Conservation (phyloP, 1,140 invertebrate genomes). For the Megalopta genalis region DNA sequence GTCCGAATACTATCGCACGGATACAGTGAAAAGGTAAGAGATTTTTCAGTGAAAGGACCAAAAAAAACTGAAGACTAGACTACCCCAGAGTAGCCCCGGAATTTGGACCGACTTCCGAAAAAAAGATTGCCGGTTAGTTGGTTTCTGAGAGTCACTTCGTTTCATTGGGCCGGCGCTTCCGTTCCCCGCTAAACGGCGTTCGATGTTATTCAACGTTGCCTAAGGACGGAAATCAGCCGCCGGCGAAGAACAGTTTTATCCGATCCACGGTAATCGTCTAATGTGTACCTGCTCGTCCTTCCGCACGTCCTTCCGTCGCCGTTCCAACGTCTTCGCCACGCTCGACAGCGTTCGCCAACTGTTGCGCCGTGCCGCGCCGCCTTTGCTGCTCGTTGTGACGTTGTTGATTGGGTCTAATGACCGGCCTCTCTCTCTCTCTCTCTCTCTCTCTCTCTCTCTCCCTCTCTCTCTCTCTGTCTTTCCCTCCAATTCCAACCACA, state of each 20-base stretch:
- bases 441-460: background rate
- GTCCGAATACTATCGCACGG: too few relatives aligned
- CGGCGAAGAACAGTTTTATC: slow-evolving; percentile 46
- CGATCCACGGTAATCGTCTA: slow-evolving; percentile 58
- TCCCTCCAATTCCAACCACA: background rate
- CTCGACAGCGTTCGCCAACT: slow-evolving; percentile 66
- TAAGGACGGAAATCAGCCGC: slow-evolving; percentile 38
- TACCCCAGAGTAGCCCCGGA: too few relatives aligned
- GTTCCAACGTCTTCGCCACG: slow-evolving; percentile 70
- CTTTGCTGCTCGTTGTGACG: slow-evolving; percentile 15
- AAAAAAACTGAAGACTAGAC: too few relatives aligned
- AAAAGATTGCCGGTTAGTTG: background rate
- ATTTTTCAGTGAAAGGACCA: too few relatives aligned
- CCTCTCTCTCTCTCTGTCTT: too few relatives aligned
- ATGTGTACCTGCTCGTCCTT: slow-evolving; percentile 62
- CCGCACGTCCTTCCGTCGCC: slow-evolving; percentile 61
- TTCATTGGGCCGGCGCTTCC: slow-evolving; percentile 18
- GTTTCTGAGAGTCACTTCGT: slow-evolving; percentile 17
- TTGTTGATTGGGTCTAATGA: slow-evolving; percentile 27
- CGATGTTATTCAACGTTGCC: background rate
- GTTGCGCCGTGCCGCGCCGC: slow-evolving; percentile 61
- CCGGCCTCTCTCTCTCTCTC: slow-evolving; percentile 6
- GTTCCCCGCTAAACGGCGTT: slow-evolving; percentile 9
- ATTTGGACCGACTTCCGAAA: background rate
- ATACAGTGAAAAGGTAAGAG: too few relatives aligned